These are phyloP conservation scores for Mercenaria mercenaria DNA, from an alignment of 1,140 invertebrate species.

Conservation along the genomic window DNA sequence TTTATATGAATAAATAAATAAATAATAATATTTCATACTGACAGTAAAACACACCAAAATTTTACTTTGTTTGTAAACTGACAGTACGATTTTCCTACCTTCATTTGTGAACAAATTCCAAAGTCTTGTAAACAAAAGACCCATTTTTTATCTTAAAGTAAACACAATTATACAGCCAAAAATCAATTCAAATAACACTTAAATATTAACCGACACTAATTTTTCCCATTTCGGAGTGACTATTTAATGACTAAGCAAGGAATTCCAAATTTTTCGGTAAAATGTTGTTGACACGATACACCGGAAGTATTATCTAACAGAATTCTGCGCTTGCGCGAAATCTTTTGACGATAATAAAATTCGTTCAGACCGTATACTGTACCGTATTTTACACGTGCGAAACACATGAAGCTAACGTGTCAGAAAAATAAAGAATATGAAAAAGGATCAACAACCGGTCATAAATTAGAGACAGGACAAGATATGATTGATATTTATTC, in stretches of 20 bases:
- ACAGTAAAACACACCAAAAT: no score
- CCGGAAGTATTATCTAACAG: conserved; percentile 50
- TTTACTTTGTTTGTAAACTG: no score
- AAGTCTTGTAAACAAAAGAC: conserved; percentile 78
- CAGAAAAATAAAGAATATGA: no score
- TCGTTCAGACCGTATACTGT: not conserved
- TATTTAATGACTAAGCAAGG: conserved; percentile 24
- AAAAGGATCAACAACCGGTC: no score
- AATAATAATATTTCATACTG: no score
- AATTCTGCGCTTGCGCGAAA: conserved; percentile 45
- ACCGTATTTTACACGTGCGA: no score
- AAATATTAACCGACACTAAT: not conserved
- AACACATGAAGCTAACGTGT: no score
- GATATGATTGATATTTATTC: no score
- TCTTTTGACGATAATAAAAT: not conserved
- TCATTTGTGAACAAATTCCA: conserved; percentile 83
- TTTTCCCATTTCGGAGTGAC: not conserved
- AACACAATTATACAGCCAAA: not conserved
- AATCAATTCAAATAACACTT: not conserved
- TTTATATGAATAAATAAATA: no score
- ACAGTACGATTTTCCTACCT: conserved; percentile 71
- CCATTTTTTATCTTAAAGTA: conserved; percentile 70
- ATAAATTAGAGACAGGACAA: no score
- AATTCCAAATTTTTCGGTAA: conserved; percentile 26
- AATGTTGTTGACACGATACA: conserved; percentile 64